A percentile compares a stretch with the other conserved stretches of the same genome.
phyloP scores from a whole-genome alignment of 30 jellyfish, hydroid and myxozoan species.

The Turritopsis dohrnii region DNA sequence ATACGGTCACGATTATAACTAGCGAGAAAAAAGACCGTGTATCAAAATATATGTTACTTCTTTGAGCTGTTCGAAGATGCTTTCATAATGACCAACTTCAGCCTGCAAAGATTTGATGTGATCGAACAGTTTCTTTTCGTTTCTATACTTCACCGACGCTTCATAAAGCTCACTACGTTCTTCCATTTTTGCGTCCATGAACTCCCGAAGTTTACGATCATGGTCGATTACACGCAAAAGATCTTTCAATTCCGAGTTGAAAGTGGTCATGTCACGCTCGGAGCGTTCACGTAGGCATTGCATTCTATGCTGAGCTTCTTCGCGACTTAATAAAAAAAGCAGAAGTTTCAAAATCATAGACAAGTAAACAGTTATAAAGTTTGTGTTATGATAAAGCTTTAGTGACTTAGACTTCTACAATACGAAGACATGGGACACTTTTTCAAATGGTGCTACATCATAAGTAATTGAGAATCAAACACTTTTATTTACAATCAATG shows the following conservation, averaged over 20 bases:
- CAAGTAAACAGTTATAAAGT: not conserved
- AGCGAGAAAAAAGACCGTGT: not conserved
- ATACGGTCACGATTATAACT: not conserved
- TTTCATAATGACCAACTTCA: slow-evolving; percentile 66
- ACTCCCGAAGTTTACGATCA: slow-evolving; percentile 64
- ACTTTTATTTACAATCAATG: not conserved
- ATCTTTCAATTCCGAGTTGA: slow-evolving; percentile 72
- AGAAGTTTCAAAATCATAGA: not conserved
- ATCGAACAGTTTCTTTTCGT: slow-evolving; percentile 45
- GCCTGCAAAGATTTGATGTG: slow-evolving; percentile 38
- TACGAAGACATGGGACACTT: not conserved
- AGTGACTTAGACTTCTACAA: too few species aligned
- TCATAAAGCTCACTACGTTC: slow-evolving; percentile 49
- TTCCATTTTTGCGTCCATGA: slow-evolving; percentile 66
- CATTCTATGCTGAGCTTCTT: slow-evolving; percentile 91
- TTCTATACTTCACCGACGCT: slow-evolving; percentile 42
- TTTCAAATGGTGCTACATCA: too few species aligned
- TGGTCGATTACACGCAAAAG: slow-evolving; percentile 73
- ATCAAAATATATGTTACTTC: slow-evolving; percentile 12
- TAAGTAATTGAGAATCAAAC: not conserved
- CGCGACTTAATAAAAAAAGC: slow-evolving; percentile 40
- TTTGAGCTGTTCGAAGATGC: slow-evolving; percentile 52
- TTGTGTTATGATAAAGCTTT: too few species aligned
- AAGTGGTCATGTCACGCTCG: slow-evolving; percentile 54
- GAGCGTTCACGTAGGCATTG: slow-evolving; percentile 72